phyloP scores from a whole-genome alignment of 30 jellyfish, hydroid and myxozoan genomes.

The Aurelia coerulea region DNA sequence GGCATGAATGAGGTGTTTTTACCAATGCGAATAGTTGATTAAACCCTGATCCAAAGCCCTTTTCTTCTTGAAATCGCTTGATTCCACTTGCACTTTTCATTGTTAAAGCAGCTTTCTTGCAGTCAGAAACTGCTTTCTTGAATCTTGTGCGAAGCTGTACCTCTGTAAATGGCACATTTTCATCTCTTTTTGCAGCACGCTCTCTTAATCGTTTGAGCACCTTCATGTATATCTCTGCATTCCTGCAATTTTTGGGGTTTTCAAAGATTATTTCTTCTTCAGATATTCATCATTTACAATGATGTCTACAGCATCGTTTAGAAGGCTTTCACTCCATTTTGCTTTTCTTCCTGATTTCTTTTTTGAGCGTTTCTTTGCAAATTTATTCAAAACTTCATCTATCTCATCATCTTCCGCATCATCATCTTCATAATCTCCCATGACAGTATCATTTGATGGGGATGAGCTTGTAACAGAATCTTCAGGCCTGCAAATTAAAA shows the following conservation, averaged over 20 bases:
- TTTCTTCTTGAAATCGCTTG: slow-evolving; percentile 25
- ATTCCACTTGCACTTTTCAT: slow-evolving; percentile 44
- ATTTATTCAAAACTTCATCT: background rate
- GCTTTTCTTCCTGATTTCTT: slow-evolving; percentile 27
- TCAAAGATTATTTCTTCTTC: slow-evolving; percentile 24
- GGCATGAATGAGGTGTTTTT: slow-evolving; percentile 44
- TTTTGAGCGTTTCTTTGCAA: background rate
- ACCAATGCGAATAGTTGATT: slow-evolving; percentile 1
- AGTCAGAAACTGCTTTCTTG: slow-evolving; percentile 25
- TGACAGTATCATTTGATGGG: background rate
- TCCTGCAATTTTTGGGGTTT: slow-evolving; percentile 30
- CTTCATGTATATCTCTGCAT: slow-evolving; percentile 16
- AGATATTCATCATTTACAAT: slow-evolving; percentile 12
- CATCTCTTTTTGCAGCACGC: slow-evolving; percentile 39
- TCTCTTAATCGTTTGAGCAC: slow-evolving; percentile 5
- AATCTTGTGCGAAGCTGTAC: slow-evolving; percentile 28
- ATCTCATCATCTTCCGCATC: slow-evolving; percentile 12
- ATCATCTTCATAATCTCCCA: background rate
- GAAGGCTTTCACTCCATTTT: slow-evolving; percentile 27
- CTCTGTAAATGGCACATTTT: slow-evolving; percentile 6
- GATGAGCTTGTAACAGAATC: slow-evolving; percentile 2
- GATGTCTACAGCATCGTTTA: slow-evolving; percentile 25
- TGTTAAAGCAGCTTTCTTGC: slow-evolving; percentile 55
- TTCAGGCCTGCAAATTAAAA: slow-evolving; percentile 1
- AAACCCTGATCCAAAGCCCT: slow-evolving; percentile 37